These are phyloP conservation scores for Horisme vitalbata DNA, from an alignment of 2,888 invertebrate species.

Conservation along the genomic window DNA sequence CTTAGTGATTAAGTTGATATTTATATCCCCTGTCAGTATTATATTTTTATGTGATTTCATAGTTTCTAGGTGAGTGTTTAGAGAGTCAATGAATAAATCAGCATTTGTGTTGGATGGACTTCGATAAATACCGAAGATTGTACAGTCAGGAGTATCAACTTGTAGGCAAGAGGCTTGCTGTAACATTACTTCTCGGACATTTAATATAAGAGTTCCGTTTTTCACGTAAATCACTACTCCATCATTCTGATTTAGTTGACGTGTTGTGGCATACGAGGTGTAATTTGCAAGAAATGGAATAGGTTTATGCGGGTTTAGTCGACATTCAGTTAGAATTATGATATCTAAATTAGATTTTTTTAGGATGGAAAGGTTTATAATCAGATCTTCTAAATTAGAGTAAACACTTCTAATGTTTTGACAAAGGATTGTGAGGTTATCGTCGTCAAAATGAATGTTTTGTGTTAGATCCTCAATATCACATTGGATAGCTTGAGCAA, in stretches of 20 bases:
- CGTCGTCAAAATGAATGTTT: not conserved
- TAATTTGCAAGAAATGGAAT: conserved; percentile 4
- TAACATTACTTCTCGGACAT: not conserved
- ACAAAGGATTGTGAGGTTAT: not conserved
- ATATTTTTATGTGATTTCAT: not conserved
- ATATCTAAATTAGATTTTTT: not conserved
- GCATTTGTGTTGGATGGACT: not conserved
- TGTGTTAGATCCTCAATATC: not conserved
- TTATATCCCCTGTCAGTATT: conserved; percentile 1
- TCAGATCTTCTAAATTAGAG: not conserved
- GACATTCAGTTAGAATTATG: conserved; percentile 2
- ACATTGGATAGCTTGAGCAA: no score
- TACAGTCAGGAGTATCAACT: not conserved
- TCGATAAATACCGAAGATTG: not conserved
- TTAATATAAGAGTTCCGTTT: not conserved
- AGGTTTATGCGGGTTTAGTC: conserved; percentile 3
- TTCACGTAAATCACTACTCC: no score
- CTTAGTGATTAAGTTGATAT: not conserved
- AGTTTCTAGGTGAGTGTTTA: conserved; percentile 2
- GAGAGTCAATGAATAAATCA: conserved; percentile 1
- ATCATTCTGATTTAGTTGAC: not conserved
- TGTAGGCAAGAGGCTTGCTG: not conserved
- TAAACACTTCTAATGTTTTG: not conserved
- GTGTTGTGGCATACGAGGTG: not conserved
- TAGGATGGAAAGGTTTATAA: not conserved